A percentile compares a stretch with the other conserved stretches of the same genome.
Conservation (phyloP, 1,140 invertebrate species). For the Drosophila pectinifera region DNA sequence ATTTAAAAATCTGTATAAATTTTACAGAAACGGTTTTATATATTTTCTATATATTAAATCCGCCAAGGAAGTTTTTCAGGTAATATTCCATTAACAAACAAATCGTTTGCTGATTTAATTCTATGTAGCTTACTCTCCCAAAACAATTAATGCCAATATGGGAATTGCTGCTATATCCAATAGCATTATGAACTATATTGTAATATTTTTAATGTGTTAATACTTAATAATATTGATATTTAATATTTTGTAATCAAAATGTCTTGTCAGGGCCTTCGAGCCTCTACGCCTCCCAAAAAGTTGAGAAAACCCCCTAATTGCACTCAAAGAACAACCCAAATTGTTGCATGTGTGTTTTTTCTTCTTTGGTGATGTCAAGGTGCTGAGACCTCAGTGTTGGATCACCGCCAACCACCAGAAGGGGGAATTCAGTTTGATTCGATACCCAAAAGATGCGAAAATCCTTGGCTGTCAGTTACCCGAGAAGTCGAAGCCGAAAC, state of each 20-base stretch:
- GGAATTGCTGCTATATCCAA: no score
- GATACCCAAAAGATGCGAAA: constrained; percentile 1
- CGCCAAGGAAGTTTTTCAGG: no score
- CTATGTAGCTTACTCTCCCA: no score
- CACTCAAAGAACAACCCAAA: constrained; percentile 8
- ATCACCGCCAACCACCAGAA: constrained; percentile 2
- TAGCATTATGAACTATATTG: no score
- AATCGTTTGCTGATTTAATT: no score
- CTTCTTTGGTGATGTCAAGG: constrained; percentile 12
- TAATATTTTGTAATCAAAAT: no score
- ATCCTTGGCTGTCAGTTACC: constrained; percentile 23
- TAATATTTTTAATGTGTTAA: no score
- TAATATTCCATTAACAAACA: no score
- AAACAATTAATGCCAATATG: no score
- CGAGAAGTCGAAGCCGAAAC: neutral
- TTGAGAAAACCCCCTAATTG: neutral
- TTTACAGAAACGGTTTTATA: no score
- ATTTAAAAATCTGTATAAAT: neutral
- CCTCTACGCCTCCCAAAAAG: neutral
- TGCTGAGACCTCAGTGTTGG: constrained; percentile 35
- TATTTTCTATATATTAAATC: no score
- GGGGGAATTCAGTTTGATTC: constrained; percentile 28
- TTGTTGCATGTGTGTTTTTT: constrained; percentile 30
- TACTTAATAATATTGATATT: no score
- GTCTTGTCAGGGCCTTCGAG: neutral